These are phyloP conservation scores for Alces alces DNA, from an alignment of 2,113 vertebrate species.

Conservation along the genomic window DNA sequence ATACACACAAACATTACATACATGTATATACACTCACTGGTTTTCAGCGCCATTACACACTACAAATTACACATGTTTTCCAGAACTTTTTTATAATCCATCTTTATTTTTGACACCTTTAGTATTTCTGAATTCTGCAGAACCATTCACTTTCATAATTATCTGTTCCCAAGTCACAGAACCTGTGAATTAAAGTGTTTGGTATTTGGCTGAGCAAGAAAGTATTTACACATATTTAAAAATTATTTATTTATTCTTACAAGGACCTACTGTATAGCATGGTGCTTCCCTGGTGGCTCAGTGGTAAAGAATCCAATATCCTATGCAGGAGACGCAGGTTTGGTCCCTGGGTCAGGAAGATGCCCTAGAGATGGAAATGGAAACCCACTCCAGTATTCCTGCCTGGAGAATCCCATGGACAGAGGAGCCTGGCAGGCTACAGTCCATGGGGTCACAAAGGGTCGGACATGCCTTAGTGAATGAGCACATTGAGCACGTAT, in stretches of 20 bases:
- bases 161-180: constrained; percentile 29
- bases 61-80: not conserved
- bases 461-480: not conserved
- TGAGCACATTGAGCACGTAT: not conserved
- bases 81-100: not conserved
- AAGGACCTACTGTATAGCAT: not conserved
- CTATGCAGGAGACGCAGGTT: not conserved
- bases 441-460: not conserved
- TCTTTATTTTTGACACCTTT: constrained; percentile 32
- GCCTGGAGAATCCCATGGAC: not conserved
- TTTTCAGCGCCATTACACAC: not conserved
- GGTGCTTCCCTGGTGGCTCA: not conserved
- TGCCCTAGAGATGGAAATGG: not conserved
- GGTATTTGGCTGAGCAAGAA: constrained; percentile 7
- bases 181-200: constrained; percentile 9
- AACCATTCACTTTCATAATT: constrained; percentile 34
- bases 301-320: not conserved
- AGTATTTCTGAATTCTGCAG: constrained; percentile 30
- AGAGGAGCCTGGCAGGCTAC: not conserved
- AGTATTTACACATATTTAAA: not conserved
- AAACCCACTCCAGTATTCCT: not conserved
- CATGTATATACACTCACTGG: not conserved
- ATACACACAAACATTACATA: not conserved
- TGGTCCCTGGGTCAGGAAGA: not conserved
- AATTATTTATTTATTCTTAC: not conserved